Conservation (phyloP, 2,888 invertebrate species). For the Sceliomorpha sp. region DNA sequence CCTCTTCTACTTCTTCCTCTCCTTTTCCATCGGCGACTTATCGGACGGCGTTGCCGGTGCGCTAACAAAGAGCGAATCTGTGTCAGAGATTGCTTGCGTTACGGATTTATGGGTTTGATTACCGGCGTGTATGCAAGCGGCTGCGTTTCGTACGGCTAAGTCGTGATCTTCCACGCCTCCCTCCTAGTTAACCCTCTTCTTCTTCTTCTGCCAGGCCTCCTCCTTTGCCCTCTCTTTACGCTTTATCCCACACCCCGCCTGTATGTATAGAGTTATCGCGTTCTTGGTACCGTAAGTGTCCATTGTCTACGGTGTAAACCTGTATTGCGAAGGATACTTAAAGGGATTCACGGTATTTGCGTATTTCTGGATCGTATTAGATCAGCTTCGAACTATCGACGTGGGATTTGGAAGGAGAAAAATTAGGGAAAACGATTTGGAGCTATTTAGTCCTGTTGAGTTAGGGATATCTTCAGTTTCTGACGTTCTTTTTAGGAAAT, state of each 20-base stretch:
- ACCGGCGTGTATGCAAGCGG: constrained; percentile 63
- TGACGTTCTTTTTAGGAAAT: no score
- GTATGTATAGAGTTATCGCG: constrained; percentile 70
- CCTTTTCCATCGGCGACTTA: constrained; percentile 8
- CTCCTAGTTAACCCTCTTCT: constrained; percentile 50
- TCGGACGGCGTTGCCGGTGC: constrained; percentile 20
- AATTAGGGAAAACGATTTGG: no score
- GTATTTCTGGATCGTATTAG: no score
- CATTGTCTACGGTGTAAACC: constrained; percentile 65
- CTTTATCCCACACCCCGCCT: constrained; percentile 29
- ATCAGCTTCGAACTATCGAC: no score
- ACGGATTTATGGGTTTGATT: constrained; percentile 74
- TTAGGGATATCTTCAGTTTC: no score
- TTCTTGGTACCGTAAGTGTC: constrained; percentile 67
- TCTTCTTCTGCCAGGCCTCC: constrained; percentile 31
- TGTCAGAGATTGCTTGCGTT: constrained; percentile 70
- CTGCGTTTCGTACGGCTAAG: constrained; percentile 71
- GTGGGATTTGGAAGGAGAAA: no score
- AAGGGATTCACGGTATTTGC: no score
- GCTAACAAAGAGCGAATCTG: constrained; percentile 59
- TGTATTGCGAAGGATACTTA: constrained; percentile 52
- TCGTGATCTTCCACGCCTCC: constrained; percentile 75
- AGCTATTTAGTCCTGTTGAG: no score
- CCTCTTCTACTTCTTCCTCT: neutral
- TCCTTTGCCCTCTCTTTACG: constrained; percentile 29